Conservation (phyloP, 2,888 invertebrate species). For the Dryobota labecula region DNA sequence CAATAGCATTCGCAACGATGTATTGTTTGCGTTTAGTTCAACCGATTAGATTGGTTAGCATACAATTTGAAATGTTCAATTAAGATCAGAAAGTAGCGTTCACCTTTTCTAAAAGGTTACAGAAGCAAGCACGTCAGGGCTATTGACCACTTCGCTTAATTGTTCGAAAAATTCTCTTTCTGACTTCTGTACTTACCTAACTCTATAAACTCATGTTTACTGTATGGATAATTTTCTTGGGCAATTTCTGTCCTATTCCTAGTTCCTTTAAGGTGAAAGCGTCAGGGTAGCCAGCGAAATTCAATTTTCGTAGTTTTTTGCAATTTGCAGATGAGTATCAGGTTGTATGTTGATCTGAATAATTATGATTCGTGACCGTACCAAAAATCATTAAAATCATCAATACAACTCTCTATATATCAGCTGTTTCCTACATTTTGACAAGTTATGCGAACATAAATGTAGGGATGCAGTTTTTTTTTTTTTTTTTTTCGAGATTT, state of each 20-base stretch:
- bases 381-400: too few species aligned
- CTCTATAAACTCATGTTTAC: background rate
- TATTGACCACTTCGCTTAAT: background rate
- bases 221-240: background rate
- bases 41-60: constrained; percentile 48
- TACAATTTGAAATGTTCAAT: constrained; percentile 45
- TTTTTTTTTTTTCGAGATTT: too few species aligned
- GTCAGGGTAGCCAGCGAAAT: too few species aligned
- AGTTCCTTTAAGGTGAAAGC: too few species aligned
- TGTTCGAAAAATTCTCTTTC: background rate
- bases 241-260: background rate
- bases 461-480: too few species aligned
- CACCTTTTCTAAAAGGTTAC: constrained; percentile 44
- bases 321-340: too few species aligned
- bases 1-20: constrained; percentile 45
- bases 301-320: too few species aligned
- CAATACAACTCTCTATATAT: too few species aligned
- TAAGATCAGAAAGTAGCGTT: constrained; percentile 33
- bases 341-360: too few species aligned
- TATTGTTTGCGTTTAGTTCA: constrained; percentile 41
- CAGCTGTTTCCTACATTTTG: too few species aligned
- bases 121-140: background rate
- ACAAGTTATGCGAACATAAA: too few species aligned
- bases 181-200: background rate
- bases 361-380: too few species aligned